Conservation (phyloP, 1,140 invertebrate genomes). For the Aphelinus certus region DNA sequence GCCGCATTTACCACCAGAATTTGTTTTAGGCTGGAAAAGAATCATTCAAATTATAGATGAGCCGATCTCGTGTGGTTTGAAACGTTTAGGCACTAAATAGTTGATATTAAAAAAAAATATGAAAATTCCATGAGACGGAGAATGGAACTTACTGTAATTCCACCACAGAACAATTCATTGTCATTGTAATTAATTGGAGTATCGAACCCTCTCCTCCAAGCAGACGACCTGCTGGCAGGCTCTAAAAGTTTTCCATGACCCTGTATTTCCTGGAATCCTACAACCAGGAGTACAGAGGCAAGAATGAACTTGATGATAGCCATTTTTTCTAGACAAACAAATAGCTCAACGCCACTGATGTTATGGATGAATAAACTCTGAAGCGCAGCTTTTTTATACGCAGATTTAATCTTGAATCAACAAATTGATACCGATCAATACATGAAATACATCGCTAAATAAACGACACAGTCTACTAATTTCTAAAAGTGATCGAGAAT, state of each 20-base stretch:
- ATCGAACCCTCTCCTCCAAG: constrained; percentile 77
- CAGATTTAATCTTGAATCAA: too few species aligned
- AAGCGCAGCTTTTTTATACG: too few species aligned
- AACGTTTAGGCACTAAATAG: too few species aligned
- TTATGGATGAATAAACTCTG: too few species aligned
- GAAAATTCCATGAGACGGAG: not conserved
- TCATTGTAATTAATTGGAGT: constrained; percentile 75
- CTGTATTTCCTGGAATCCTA: constrained; percentile 3
- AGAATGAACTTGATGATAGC: not conserved
- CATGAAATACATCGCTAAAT: too few species aligned
- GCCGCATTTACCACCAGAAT: constrained; percentile 64
- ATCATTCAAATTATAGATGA: not conserved
- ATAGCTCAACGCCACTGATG: too few species aligned
- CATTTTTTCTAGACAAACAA: too few species aligned
- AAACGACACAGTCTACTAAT: too few species aligned
- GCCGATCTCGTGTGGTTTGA: not conserved
- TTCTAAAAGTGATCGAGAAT: too few species aligned
- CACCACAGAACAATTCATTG: constrained; percentile 73
- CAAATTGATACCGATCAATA: too few species aligned
- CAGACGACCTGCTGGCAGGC: constrained; percentile 70
- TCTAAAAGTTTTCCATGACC: constrained; percentile 74
- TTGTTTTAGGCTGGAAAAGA: not conserved
- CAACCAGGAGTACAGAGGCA: not conserved
- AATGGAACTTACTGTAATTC: constrained; percentile 58
- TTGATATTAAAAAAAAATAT: not conserved